Percentiles rank a stretch among this genome's conserved stretches.
Conservation (phyloP, 2,113 vertebrate genomes). For the Xyliphius kryptos region DNA sequence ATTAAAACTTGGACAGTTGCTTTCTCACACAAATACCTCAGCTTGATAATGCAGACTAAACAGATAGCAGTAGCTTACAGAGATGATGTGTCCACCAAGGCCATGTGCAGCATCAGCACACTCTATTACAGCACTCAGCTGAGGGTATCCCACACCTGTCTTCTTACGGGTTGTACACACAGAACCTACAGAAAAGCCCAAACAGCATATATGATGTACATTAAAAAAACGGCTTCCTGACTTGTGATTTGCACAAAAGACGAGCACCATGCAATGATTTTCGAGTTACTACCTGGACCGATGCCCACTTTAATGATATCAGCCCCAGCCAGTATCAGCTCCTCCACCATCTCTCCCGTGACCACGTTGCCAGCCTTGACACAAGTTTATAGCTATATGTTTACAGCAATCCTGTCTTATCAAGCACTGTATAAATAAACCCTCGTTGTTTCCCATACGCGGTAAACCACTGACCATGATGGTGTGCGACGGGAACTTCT, state of each 20-base stretch:
- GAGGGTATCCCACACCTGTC: conserved; percentile 84
- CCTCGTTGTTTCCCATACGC: no score
- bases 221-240: no score
- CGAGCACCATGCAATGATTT: no score
- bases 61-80: conserved; percentile 76
- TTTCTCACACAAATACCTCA: no score
- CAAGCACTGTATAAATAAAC: no score
- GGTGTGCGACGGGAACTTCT: conserved; percentile 74
- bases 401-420: conserved; percentile 10
- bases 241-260: no score
- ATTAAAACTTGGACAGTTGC: no score
- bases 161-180: conserved; percentile 87
- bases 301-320: conserved; percentile 95
- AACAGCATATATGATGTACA: no score
- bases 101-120: conserved; percentile 87
- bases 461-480: conserved; percentile 76
- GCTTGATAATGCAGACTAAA: no score
- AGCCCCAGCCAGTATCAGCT: conserved; percentile 82
- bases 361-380: conserved; percentile 84
- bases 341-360: conserved; percentile 91
- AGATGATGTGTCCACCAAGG: conserved; percentile 84
- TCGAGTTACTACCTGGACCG: conserved; percentile 82
- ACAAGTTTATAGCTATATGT: not conserved
- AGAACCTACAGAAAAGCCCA: conserved; percentile 63
- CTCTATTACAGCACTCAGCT: conserved; percentile 87